A percentile compares a stretch with the other conserved stretches of the same genome.
Evolutionary conservation across 2,113 vertebrate genomes (phyloP).

Genomic region (Miniopterus natalensis): DNA sequence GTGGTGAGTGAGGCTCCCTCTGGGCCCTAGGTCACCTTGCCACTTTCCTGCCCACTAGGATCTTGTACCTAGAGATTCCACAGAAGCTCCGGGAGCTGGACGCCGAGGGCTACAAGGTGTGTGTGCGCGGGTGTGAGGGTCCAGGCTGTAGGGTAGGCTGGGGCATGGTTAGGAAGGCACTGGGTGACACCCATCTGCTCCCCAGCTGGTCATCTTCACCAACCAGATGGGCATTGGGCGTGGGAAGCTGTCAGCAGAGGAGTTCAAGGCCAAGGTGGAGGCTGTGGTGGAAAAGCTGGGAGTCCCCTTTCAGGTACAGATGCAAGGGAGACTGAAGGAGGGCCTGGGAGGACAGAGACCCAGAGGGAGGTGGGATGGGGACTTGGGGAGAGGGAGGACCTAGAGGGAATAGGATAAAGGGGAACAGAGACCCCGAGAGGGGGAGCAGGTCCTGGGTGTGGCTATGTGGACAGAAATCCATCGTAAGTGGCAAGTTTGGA

Average conservation of each 20-base stretch:
- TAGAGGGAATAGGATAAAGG: rapidly evolving
- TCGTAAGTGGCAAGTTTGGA: background rate
- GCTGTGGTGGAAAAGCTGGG: conserved; percentile 90
- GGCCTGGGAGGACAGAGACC: background rate
- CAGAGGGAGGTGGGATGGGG: background rate
- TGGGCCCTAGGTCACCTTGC: background rate
- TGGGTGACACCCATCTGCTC: background rate
- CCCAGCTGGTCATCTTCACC: conserved; percentile 94
- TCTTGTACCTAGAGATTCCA: conserved; percentile 92
- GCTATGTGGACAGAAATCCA: background rate
- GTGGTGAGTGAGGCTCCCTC: background rate
- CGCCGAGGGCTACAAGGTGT: conserved; percentile 92
- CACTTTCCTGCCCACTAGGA: conserved; percentile 82
- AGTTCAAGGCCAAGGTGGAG: conserved; percentile 94
- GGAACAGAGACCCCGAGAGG: background rate
- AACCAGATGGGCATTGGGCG: conserved; percentile 94
- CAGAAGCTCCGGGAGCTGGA: conserved; percentile 88
- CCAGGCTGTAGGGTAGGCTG: rapidly evolving
- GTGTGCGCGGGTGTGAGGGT: rapidly evolving
- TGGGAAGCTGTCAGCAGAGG: conserved; percentile 91
- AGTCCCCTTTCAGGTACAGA: conserved; percentile 91
- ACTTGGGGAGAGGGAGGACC: background rate
- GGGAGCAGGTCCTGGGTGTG: rapidly evolving
- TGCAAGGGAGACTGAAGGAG: background rate
- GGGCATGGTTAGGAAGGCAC: too few relatives aligned